These are phyloP conservation scores for Plebejus anna DNA, from an alignment of 2,888 invertebrate genomes.

Conservation along the genomic window DNA sequence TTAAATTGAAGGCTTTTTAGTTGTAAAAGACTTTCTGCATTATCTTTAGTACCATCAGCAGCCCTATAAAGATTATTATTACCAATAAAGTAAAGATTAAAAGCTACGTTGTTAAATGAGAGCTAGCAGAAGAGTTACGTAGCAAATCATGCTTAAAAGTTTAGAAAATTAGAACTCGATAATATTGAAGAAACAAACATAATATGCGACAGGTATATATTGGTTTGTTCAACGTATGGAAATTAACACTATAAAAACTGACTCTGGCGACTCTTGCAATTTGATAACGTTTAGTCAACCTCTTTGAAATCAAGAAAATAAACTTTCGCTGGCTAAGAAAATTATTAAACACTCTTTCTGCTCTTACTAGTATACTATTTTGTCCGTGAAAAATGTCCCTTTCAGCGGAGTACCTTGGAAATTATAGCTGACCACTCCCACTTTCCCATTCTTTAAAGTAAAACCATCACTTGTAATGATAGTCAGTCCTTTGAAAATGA, in stretches of 20 bases:
- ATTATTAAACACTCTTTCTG: too few species aligned
- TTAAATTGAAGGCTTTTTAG: background rate
- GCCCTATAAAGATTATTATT: background rate
- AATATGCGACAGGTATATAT: too few species aligned
- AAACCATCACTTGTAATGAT: background rate
- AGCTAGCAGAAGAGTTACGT: background rate
- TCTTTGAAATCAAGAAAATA: too few species aligned
- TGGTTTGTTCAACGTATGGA: too few species aligned
- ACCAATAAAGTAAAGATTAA: background rate
- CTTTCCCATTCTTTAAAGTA: background rate
- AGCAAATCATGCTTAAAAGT: background rate
- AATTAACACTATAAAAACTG: too few species aligned
- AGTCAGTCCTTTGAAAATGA: background rate
- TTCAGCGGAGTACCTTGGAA: background rate
- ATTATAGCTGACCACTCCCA: background rate
- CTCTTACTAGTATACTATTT: too few species aligned
- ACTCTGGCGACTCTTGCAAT: too few species aligned
- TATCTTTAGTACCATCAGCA: background rate
- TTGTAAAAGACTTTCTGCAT: background rate
- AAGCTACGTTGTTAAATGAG: background rate
- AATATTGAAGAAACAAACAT: background rate
- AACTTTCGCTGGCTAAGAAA: too few species aligned
- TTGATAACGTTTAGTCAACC: too few species aligned
- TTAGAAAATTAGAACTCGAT: too few species aligned
- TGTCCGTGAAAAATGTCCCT: too few species aligned